Conservation (phyloP, 2,797 vertebrate species). For the Lemur catta region DNA sequence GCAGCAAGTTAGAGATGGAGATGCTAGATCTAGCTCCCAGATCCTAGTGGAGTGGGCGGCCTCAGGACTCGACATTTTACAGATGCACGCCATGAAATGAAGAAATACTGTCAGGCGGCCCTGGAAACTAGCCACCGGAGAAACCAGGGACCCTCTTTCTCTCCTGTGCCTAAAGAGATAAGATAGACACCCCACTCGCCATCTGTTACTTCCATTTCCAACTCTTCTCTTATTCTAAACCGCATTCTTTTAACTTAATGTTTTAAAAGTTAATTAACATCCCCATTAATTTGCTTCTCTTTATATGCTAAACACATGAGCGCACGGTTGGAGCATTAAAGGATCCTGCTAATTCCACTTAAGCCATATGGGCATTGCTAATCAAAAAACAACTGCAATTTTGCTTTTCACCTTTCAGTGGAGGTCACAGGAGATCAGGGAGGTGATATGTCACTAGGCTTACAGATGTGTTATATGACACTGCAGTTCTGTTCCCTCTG, state of each 20-base stretch:
- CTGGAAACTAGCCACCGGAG: neutral
- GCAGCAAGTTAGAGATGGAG: neutral
- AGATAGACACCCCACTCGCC: neutral
- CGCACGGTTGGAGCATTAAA: neutral
- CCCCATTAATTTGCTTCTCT: neutral
- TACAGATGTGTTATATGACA: neutral
- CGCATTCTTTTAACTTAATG: neutral
- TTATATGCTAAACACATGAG: neutral
- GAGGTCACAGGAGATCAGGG: neutral
- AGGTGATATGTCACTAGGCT: neutral
- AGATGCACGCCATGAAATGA: neutral
- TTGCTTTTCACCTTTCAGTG: neutral
- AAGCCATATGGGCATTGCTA: neutral
- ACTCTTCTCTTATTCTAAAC: neutral
- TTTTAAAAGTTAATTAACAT: neutral
- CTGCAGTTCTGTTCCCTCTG: neutral
- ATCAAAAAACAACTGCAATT: constrained; percentile 3
- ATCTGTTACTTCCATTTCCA: neutral
- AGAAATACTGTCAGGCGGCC: neutral
- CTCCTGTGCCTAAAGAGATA: neutral
- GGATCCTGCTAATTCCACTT: neutral
- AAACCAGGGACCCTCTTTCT: neutral
- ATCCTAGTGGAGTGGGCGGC: neutral
- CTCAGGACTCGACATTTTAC: neutral
- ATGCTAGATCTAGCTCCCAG: neutral